phyloP scores from a whole-genome alignment of 2,797 vertebrate species.

The Glyptemys insculpta region DNA sequence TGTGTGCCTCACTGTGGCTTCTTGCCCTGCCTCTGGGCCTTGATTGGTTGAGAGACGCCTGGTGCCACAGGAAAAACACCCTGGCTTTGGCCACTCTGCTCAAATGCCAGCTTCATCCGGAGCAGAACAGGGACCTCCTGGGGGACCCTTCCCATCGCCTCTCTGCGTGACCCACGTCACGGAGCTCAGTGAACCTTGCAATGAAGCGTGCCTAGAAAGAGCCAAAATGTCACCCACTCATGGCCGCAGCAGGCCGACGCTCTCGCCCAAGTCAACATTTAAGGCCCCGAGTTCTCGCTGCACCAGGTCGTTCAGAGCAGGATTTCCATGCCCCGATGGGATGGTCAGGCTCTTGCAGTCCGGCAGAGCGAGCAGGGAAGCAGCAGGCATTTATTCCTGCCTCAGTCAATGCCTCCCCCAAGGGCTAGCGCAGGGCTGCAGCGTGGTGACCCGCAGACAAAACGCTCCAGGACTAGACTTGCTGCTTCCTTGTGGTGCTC shows the following conservation, averaged over 20 bases:
- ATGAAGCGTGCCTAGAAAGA: rapidly evolving
- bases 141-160: not conserved
- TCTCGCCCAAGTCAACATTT: not conserved
- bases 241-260: rapidly evolving
- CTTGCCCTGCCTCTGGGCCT: not conserved
- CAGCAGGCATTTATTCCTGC: too few species aligned
- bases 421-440: not conserved
- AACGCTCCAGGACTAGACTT: not conserved
- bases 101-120: rapidly evolving
- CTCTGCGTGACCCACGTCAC: rapidly evolving
- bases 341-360: not conserved
- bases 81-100: not conserved
- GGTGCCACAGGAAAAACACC: not conserved
- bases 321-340: not conserved
- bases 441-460: not conserved
- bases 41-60: not conserved
- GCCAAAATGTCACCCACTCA: not conserved
- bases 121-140: not conserved
- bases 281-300: not conserved
- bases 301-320: not conserved
- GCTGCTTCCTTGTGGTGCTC: not conserved
- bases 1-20: not conserved
- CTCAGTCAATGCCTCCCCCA: not conserved
- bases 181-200: rapidly evolving
- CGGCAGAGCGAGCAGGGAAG: not conserved